Conservation (phyloP, 2,888 invertebrate species). For the Bugula neritina region DNA sequence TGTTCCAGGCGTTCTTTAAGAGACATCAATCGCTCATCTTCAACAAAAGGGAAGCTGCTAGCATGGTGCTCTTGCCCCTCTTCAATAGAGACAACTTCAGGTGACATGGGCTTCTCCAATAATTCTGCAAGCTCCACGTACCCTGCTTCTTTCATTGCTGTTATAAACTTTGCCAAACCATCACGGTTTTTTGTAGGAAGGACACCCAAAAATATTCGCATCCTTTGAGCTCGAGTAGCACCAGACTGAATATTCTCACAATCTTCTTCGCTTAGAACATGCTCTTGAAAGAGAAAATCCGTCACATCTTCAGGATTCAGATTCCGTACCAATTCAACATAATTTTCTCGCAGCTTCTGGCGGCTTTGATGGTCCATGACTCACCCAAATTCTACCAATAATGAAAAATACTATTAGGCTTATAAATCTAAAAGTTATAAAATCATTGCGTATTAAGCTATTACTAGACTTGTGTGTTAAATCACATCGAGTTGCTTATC, state of each 20-base stretch:
- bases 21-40: neutral
- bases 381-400: neutral
- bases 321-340: slow-evolving; percentile 22
- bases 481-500: too few species aligned
- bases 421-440: too few species aligned
- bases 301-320: slow-evolving; percentile 17
- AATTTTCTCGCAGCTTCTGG: slow-evolving; percentile 1
- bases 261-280: slow-evolving; percentile 24
- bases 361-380: neutral
- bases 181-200: slow-evolving; percentile 10
- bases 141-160: neutral
- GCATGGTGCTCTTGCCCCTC: neutral
- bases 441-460: too few species aligned
- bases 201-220: slow-evolving; percentile 10
- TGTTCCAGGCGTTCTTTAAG: slow-evolving; percentile 10
- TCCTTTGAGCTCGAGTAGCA: slow-evolving; percentile 5
- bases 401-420: neutral
- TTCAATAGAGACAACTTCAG: neutral
- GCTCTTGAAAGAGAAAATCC: slow-evolving; percentile 17
- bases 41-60: neutral
- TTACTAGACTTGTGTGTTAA: too few species aligned
- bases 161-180: neutral
- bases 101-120: neutral
- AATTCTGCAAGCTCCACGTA: slow-evolving; percentile 1
- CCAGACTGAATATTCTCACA: slow-evolving; percentile 19